These are phyloP conservation scores for Tetanocera ferruginea DNA, from an alignment of 2,888 invertebrate genomes.

Conservation along the genomic window DNA sequence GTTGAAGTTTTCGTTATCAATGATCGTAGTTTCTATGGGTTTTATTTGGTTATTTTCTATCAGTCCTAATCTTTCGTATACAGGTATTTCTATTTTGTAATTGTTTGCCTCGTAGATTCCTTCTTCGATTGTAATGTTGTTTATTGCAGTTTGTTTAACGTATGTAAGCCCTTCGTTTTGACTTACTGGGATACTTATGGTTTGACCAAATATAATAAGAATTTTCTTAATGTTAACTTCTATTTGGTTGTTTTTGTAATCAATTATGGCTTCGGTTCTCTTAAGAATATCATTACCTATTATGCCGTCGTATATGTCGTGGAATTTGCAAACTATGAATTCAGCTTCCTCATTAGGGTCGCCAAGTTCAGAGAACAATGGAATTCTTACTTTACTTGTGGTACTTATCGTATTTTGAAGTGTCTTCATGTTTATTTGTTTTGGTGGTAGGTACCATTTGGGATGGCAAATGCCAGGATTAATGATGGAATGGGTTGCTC, in stretches of 20 bases:
- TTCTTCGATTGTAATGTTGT: slow-evolving; percentile 12
- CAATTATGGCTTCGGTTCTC: slow-evolving; percentile 15
- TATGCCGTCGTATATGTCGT: slow-evolving; percentile 40
- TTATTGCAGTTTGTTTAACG: no score
- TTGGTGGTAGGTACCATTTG: slow-evolving; percentile 14
- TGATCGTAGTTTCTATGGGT: no score
- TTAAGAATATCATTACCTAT: slow-evolving; percentile 38
- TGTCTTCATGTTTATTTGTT: slow-evolving; percentile 26
- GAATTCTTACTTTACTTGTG: slow-evolving; percentile 32
- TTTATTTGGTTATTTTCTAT: no score
- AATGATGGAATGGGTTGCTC: slow-evolving; percentile 38
- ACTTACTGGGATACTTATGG: no score
- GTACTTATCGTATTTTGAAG: slow-evolving; percentile 28
- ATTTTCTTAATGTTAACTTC: slow-evolving; percentile 12
- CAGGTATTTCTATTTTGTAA: background rate
- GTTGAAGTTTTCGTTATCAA: background rate
- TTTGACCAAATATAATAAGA: background rate
- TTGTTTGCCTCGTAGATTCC: slow-evolving; percentile 10
- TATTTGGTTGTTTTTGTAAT: slow-evolving; percentile 33
- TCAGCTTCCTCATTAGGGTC: slow-evolving; percentile 23
- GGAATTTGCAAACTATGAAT: slow-evolving; percentile 38
- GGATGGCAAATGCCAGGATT: slow-evolving; percentile 42
- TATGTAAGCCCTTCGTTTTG: no score
- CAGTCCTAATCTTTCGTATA: background rate
- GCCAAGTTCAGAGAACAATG: slow-evolving; percentile 35